Evolutionary conservation across 2,113 vertebrate genomes (phyloP).

Genomic region (Chloropsis cyanopogon): DNA sequence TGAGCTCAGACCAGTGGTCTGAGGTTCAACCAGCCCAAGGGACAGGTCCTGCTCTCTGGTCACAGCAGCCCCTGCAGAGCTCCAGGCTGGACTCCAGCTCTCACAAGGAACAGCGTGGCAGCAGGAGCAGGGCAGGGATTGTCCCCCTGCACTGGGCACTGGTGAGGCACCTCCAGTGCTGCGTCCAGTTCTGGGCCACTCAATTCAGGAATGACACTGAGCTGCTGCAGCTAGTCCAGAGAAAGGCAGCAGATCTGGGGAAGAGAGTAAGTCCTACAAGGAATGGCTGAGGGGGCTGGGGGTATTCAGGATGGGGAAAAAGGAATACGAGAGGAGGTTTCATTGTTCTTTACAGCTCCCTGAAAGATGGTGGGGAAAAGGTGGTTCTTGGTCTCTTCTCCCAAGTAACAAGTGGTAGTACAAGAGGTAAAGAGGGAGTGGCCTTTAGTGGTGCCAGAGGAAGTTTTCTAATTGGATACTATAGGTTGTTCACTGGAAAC

Average conservation of each 20-base stretch:
- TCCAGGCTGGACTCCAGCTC: neutral
- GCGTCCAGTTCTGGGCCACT: neutral
- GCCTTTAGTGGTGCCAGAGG: neutral
- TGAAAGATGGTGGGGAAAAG: neutral
- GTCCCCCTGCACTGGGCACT: neutral
- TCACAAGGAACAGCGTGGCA: neutral
- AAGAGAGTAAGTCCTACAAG: neutral
- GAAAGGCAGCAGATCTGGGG: neutral
- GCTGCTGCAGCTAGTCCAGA: neutral
- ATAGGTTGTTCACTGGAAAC: neutral
- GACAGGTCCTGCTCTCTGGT: neutral
- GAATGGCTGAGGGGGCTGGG: fast-evolving
- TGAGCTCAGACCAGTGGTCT: neutral
- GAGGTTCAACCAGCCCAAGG: neutral
- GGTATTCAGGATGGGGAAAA: neutral
- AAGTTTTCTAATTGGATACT: neutral
- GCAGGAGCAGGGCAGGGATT: neutral
- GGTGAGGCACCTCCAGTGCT: neutral
- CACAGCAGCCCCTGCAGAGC: neutral
- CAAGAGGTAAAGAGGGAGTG: neutral
- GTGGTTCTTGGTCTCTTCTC: neutral
- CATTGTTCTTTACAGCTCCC: neutral
- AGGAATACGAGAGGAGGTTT: neutral
- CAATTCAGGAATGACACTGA: neutral
- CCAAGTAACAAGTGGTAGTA: neutral